phyloP scores from a whole-genome alignment of 92 coral and sea anemone genomes.

The Heliopora coerulea region DNA sequence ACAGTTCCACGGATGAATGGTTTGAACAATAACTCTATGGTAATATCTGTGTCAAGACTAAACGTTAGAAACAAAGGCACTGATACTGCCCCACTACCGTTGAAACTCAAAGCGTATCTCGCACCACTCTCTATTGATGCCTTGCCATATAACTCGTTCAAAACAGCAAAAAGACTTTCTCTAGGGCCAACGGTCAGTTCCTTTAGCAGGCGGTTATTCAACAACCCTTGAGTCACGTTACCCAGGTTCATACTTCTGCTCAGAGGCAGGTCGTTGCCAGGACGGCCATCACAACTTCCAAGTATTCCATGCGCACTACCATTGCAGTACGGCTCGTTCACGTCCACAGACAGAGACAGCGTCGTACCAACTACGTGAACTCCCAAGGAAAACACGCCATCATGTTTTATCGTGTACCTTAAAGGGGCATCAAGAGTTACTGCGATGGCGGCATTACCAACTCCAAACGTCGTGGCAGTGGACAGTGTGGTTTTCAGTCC shows the following conservation, averaged over 20 bases:
- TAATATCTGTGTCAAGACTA: slow-evolving; percentile 60
- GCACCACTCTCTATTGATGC: slow-evolving; percentile 66
- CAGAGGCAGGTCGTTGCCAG: slow-evolving; percentile 62
- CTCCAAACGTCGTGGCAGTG: slow-evolving; percentile 57
- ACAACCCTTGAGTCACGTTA: slow-evolving; percentile 62
- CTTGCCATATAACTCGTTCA: slow-evolving; percentile 55
- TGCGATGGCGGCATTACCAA: slow-evolving; percentile 50
- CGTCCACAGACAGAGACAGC: slow-evolving; percentile 71
- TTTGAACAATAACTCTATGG: slow-evolving; percentile 77
- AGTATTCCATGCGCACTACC: slow-evolving; percentile 74
- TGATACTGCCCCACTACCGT: slow-evolving; percentile 77
- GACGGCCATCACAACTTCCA: slow-evolving; percentile 76
- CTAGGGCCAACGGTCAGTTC: slow-evolving; percentile 34
- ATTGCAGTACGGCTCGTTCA: slow-evolving; percentile 57
- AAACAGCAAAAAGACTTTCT: slow-evolving; percentile 62
- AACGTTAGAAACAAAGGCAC: slow-evolving; percentile 63
- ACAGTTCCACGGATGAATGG: slow-evolving; percentile 73
- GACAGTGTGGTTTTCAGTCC: slow-evolving; percentile 44
- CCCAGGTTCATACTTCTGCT: slow-evolving; percentile 41
- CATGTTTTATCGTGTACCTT: slow-evolving; percentile 65
- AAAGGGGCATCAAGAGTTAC: slow-evolving; percentile 55
- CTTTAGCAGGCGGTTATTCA: slow-evolving; percentile 48
- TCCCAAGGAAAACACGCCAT: slow-evolving; percentile 56
- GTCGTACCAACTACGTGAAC: slow-evolving; percentile 75
- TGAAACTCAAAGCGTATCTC: slow-evolving; percentile 77